Evolutionary conservation across 2,888 invertebrate genomes (phyloP).

Genomic region (Andrena bucephala): DNA sequence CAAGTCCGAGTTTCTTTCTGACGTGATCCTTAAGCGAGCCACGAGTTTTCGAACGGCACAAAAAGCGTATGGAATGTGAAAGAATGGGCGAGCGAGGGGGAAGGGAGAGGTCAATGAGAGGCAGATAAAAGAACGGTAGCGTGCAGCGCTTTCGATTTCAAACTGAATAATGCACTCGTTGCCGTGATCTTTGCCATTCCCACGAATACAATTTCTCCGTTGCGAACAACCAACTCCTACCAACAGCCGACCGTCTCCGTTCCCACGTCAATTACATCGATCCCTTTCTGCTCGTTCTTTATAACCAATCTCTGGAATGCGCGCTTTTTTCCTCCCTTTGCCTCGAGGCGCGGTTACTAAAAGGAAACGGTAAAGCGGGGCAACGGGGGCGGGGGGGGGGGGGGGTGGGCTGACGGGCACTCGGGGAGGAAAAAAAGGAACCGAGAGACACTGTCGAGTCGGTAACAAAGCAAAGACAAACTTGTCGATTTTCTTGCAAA

Average conservation of each 20-base stretch:
- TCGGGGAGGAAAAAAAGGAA: neutral
- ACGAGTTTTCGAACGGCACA: slow-evolving; percentile 8
- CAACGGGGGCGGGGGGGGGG: neutral
- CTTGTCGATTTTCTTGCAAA: slow-evolving; percentile 59
- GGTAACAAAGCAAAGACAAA: slow-evolving; percentile 55
- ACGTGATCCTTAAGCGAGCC: slow-evolving; percentile 21
- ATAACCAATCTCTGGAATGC: slow-evolving; percentile 71
- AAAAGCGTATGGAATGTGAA: slow-evolving; percentile 4
- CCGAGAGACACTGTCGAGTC: slow-evolving; percentile 5
- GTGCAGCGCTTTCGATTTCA: slow-evolving; percentile 51
- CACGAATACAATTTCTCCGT: slow-evolving; percentile 51
- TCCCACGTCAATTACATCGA: slow-evolving; percentile 71
- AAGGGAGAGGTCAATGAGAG: slow-evolving; percentile 1
- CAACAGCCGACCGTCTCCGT: slow-evolving; percentile 16
- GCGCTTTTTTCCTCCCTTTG: slow-evolving; percentile 25
- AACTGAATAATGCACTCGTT: slow-evolving; percentile 62
- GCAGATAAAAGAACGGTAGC: slow-evolving; percentile 21
- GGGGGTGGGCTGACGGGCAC: neutral
- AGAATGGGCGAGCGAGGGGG: neutral
- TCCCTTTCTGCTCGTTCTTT: slow-evolving; percentile 70
- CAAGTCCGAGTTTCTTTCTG: neutral
- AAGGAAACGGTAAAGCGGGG: slow-evolving; percentile 10
- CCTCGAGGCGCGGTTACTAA: slow-evolving; percentile 12
- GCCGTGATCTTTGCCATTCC: slow-evolving; percentile 55
- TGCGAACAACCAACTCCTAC: slow-evolving; percentile 21